Base-by-base conservation (phyloP, 1,140 invertebrate genomes). In the Aradophagus sp. region DNA sequence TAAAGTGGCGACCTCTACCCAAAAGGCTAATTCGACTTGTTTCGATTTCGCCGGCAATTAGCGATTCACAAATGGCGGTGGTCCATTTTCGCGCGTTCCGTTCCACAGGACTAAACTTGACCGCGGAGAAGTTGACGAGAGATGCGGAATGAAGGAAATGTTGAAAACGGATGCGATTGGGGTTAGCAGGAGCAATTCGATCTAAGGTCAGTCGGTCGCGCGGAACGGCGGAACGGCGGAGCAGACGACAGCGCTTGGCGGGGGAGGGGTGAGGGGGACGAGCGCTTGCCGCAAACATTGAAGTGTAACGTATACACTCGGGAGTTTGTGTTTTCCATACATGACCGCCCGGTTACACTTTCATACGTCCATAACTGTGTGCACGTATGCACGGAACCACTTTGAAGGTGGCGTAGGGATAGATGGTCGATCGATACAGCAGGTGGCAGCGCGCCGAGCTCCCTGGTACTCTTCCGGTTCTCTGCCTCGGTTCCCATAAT, bases 391-490 rank as follows among this genome's bases (percentile, higher is more conserved):
- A 55, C 53, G 27, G 44, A 34, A 50, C 55, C 50, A 66, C 62
- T 73, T 73, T 52, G 62, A 73, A 77, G 61, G 73, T 77, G 71
- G 65, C 47, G 45, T 53, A 63, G 42, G 69, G 71, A 77, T 78
- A 80, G 76, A 75, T 80, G 77, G 76, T 71, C 77, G 79, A 82
- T 82, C 80, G 77, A 80, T 82, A 82, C 76, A 82, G 80, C 81
- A 82, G 81, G 80, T 83, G 80, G 82, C 77, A 80, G 82, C 79
- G 80, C 80, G 70, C 78, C 77, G 77, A 75, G 73, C 73, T 78
- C 73, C 78, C 81, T 81, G 80, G 77, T 76, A 69, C 67, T 76
- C 76, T 81, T 81, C 79, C 78, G 78, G 73, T 74, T 80, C 69
- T 74, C 67, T 69, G 47, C 66, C 73, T 74, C 66, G 68, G 41